Conservation (phyloP, 2,888 invertebrate species). For the Dorcus hopei region DNA sequence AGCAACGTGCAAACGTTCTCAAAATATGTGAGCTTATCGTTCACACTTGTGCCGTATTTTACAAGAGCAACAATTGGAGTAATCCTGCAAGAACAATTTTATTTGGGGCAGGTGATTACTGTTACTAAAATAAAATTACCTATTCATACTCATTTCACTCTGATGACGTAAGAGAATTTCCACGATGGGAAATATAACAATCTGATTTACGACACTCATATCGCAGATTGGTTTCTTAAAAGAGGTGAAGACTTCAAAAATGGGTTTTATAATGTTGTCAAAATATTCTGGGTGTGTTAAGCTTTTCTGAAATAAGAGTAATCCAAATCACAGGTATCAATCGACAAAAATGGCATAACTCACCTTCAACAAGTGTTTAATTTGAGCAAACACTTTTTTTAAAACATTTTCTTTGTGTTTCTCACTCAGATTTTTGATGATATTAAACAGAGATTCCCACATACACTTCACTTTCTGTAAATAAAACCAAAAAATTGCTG, state of each 20-base stretch:
- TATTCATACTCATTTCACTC: too few species aligned
- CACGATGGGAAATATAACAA: constrained; percentile 12
- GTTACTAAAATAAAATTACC: background rate
- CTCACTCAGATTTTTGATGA: constrained; percentile 12
- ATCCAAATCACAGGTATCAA: background rate
- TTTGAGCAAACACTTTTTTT: constrained; percentile 7
- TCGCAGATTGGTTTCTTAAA: constrained; percentile 11
- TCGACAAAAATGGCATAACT: background rate
- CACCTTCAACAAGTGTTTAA: constrained; percentile 8
- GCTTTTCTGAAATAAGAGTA: constrained; percentile 2
- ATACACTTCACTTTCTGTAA: constrained; percentile 18
- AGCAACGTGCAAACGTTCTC: constrained; percentile 10
- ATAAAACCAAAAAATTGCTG: background rate
- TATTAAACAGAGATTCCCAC: constrained; percentile 22
- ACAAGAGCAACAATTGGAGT: constrained; percentile 5
- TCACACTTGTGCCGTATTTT: constrained; percentile 3
- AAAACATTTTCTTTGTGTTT: constrained; percentile 15
- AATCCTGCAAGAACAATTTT: constrained; percentile 7
- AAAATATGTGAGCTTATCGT: constrained; percentile 10
- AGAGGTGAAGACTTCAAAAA: constrained; percentile 11
- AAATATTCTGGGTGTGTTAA: constrained; percentile 4
- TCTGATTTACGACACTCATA: constrained; percentile 11
- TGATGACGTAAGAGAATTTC: too few species aligned
- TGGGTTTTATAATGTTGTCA: constrained; percentile 9
- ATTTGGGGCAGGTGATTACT: background rate